These are phyloP conservation scores for Uloborus plumipes DNA, from an alignment of 2,888 invertebrate genomes.

Conservation along the genomic window DNA sequence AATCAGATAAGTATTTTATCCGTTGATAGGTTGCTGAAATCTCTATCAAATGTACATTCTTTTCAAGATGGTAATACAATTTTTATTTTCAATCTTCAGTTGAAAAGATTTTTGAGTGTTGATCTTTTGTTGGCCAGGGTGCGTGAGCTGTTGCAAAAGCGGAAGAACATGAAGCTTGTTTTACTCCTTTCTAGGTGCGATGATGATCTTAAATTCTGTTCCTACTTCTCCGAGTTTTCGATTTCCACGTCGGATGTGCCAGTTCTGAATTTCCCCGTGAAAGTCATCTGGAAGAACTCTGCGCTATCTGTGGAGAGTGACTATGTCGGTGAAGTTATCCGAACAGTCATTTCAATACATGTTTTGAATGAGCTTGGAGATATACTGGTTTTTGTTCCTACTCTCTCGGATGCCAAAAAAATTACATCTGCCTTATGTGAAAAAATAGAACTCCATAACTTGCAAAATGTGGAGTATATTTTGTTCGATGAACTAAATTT, in stretches of 20 bases:
- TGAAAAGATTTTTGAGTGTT: neutral
- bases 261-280: neutral
- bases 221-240: neutral
- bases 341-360: neutral
- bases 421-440: neutral
- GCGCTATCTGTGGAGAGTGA: neutral
- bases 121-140: neutral
- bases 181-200: neutral
- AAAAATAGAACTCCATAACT: neutral
- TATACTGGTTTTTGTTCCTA: slow-evolving; percentile 1
- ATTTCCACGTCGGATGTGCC: neutral
- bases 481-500: neutral
- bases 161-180: neutral
- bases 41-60: too few relatives aligned
- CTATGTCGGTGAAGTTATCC: neutral
- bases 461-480: neutral
- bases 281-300: neutral
- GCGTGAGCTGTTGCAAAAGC: neutral
- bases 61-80: too few relatives aligned
- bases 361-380: neutral
- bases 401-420: neutral
- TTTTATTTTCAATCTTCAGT: neutral
- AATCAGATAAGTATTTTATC: too few relatives aligned
- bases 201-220: neutral
- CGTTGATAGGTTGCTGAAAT: too few relatives aligned